These are phyloP conservation scores for Drosophila trichaetosa DNA, from an alignment of 2,888 invertebrate genomes.

Conservation along the genomic window DNA sequence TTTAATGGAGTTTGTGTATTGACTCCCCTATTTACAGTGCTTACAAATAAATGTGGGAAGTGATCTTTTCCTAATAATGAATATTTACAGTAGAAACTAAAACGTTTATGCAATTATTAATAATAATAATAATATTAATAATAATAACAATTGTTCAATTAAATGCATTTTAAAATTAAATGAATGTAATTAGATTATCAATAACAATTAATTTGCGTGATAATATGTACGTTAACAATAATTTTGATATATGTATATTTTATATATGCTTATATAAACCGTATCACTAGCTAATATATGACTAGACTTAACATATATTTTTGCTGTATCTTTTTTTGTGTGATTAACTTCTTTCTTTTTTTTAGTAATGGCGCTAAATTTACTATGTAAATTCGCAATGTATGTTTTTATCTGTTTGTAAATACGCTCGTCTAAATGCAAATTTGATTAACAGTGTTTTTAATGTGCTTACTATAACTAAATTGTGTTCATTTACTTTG, in stretches of 20 bases:
- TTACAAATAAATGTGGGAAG: slow-evolving; percentile 1
- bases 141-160: not conserved
- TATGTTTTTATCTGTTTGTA: slow-evolving; percentile 35
- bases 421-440: slow-evolving; percentile 75
- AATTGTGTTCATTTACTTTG: slow-evolving; percentile 50
- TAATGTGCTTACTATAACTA: slow-evolving; percentile 44
- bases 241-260: slow-evolving; percentile 2
- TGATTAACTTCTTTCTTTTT: slow-evolving; percentile 1
- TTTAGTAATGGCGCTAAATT: slow-evolving; percentile 58
- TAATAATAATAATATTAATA: not conserved
- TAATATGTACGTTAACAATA: slow-evolving; percentile 28
- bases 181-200: slow-evolving; percentile 19
- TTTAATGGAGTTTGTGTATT: slow-evolving; percentile 15
- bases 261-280: slow-evolving; percentile 11
- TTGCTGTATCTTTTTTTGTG: slow-evolving; percentile 17
- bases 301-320: slow-evolving; percentile 49
- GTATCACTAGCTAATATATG: slow-evolving; percentile 58
- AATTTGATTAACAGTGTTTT: slow-evolving; percentile 78
- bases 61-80: not conserved
- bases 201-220: slow-evolving; percentile 25
- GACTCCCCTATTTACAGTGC: slow-evolving; percentile 20
- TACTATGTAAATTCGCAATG: slow-evolving; percentile 78
- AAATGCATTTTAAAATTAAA: slow-evolving; percentile 9
- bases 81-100: slow-evolving; percentile 38
- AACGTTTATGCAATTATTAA: not conserved